Evolutionary conservation across 2,888 invertebrate species (phyloP).

Genomic region (Pristionchus arcanus): DNA sequence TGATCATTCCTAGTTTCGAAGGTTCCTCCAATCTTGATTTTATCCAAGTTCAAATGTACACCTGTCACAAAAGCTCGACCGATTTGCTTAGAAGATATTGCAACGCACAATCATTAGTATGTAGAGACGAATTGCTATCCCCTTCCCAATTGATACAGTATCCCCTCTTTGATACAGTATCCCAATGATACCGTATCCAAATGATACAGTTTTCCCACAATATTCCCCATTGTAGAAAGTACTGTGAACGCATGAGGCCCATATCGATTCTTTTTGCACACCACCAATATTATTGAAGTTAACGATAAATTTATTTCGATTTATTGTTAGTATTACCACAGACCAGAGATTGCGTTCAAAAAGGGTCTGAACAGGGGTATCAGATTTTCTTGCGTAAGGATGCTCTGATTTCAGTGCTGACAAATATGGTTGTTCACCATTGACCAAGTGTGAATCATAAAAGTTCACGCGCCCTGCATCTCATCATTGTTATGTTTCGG

Average conservation of each 20-base stretch:
- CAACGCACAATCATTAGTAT: not conserved
- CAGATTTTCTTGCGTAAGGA: no score
- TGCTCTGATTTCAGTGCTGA: no score
- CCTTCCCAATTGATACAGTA: not conserved
- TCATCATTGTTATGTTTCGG: no score
- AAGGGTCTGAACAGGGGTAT: no score
- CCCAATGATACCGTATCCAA: not conserved
- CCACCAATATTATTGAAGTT: not conserved
- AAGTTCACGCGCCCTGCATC: no score
- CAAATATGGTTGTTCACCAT: no score
- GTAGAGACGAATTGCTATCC: not conserved
- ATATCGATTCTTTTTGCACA: conserved; percentile 41
- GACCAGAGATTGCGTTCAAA: no score
- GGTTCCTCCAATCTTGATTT: not conserved
- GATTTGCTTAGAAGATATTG: not conserved
- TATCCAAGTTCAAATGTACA: not conserved
- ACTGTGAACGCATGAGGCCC: conserved; percentile 38
- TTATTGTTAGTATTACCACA: not conserved
- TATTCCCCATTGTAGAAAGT: conserved; percentile 20
- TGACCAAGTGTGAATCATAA: no score
- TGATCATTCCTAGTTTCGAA: conserved; percentile 14
- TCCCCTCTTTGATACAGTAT: not conserved
- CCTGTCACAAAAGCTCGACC: not conserved
- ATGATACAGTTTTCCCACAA: not conserved
- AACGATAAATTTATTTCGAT: not conserved